Evolutionary conservation across 2,797 vertebrate species (phyloP).

Genomic region (Miichthys miiuy): DNA sequence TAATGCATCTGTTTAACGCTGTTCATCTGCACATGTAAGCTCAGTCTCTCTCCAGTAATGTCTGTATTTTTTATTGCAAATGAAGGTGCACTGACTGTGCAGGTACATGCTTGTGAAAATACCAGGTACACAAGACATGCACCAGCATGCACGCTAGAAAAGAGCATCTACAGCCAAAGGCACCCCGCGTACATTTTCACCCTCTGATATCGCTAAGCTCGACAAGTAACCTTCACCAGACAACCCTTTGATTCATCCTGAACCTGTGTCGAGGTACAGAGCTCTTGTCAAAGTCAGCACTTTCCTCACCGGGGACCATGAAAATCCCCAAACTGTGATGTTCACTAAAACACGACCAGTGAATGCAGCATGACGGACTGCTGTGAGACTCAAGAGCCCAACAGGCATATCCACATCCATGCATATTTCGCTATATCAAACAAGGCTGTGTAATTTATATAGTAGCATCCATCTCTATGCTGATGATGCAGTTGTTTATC

Average conservation of each 20-base stretch:
- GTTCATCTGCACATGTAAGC: neutral
- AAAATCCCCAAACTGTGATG: conserved; percentile 19
- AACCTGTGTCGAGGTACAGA: conserved; percentile 14
- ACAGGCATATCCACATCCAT: neutral
- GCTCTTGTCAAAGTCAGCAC: conserved; percentile 40
- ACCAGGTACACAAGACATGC: conserved; percentile 33
- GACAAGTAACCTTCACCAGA: conserved; percentile 7
- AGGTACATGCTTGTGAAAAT: conserved; percentile 46
- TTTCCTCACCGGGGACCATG: conserved; percentile 29
- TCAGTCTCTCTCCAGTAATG: neutral
- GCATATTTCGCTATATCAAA: no score
- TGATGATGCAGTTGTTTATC: conserved; percentile 19
- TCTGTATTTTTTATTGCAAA: conserved; percentile 39
- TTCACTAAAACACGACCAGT: conserved; percentile 12
- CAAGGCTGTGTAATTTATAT: neutral
- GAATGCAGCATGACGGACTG: conserved; percentile 17
- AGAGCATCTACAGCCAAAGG: conserved; percentile 37
- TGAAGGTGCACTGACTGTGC: conserved; percentile 30
- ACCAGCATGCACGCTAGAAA: conserved; percentile 36
- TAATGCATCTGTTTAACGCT: conserved; percentile 33
- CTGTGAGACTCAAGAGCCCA: conserved; percentile 2
- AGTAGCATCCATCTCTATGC: neutral
- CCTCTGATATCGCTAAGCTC: conserved; percentile 11
- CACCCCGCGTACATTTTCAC: conserved; percentile 15
- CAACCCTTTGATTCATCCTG: conserved; percentile 37